Conservation (phyloP, 2,113 vertebrate genomes). For the Machaerirhynchus nigripectus region DNA sequence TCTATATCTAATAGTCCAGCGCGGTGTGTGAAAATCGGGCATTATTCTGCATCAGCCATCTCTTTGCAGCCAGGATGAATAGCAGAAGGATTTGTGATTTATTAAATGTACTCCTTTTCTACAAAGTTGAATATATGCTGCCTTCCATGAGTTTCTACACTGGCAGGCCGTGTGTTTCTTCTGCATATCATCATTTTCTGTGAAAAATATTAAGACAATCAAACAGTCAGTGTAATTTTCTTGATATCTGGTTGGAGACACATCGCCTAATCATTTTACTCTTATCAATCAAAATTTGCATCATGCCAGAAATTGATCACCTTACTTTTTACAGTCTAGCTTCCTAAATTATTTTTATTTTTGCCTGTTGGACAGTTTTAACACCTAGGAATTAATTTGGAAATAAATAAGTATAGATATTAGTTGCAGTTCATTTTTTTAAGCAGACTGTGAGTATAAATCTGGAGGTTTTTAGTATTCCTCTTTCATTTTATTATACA, state of each 20-base stretch:
- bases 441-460: not conserved
- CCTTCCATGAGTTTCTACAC: not conserved
- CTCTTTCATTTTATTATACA: not conserved
- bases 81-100: constrained; percentile 4
- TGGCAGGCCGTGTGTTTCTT: not conserved
- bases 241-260: not conserved
- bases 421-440: not conserved
- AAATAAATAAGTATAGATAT: not conserved
- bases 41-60: constrained; percentile 13
- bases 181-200: not conserved
- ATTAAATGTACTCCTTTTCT: constrained; percentile 4
- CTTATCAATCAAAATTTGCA: not conserved
- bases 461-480: not conserved
- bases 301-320: not conserved
- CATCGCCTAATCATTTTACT: not conserved
- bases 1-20: not conserved
- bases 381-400: constrained; percentile 18
- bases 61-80: not conserved
- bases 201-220: constrained; percentile 1
- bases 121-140: not conserved
- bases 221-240: not conserved
- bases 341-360: constrained; percentile 10
- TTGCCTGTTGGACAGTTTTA: not conserved
- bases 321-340: not conserved
- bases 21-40: not conserved